A percentile compares a stretch with the other conserved stretches of the same genome.
phyloP scores from a whole-genome alignment of 2,113 vertebrate species.

The Reinhardtius hippoglossoides region DNA sequence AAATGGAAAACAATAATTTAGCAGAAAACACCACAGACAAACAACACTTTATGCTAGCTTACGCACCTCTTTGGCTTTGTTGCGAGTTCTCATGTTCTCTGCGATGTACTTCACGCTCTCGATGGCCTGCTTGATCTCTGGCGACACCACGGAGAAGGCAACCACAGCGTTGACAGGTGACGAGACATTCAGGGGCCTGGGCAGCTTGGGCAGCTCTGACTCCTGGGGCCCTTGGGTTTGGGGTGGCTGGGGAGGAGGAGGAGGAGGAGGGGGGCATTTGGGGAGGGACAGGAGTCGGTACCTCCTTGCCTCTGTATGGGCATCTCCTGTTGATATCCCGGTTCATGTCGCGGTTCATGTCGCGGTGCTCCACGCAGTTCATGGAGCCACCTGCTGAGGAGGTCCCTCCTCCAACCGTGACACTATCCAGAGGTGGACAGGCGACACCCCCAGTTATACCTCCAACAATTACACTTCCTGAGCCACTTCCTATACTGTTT shows the following conservation, averaged over 20 bases:
- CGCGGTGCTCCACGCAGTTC: slow-evolving; percentile 79
- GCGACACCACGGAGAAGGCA: slow-evolving; percentile 80
- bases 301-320: slow-evolving; percentile 79
- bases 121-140: slow-evolving; percentile 89
- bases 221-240: slow-evolving; percentile 64
- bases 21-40: background rate
- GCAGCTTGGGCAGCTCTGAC: slow-evolving; percentile 67
- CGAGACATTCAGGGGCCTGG: slow-evolving; percentile 60
- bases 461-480: slow-evolving; percentile 71
- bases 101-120: slow-evolving; percentile 91
- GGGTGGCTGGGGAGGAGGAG: slow-evolving; percentile 48
- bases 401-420: slow-evolving; percentile 54
- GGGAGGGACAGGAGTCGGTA: slow-evolving; percentile 77
- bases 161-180: slow-evolving; percentile 80
- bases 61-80: slow-evolving; percentile 92
- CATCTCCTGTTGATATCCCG: slow-evolving; percentile 70
- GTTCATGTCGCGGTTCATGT: slow-evolving; percentile 75
- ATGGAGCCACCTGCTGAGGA: slow-evolving; percentile 64
- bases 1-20: background rate
- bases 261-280: slow-evolving; percentile 56
- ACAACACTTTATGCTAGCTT: too few species aligned
- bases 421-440: slow-evolving; percentile 55
- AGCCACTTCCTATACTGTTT: slow-evolving; percentile 62
- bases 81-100: slow-evolving; percentile 91
- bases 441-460: slow-evolving; percentile 67